Percentiles rank a stretch among this genome's conserved stretches.
These are phyloP conservation scores for Scaptomyza flava DNA, from an alignment of 2,888 invertebrate genomes.

Conservation along the genomic window DNA sequence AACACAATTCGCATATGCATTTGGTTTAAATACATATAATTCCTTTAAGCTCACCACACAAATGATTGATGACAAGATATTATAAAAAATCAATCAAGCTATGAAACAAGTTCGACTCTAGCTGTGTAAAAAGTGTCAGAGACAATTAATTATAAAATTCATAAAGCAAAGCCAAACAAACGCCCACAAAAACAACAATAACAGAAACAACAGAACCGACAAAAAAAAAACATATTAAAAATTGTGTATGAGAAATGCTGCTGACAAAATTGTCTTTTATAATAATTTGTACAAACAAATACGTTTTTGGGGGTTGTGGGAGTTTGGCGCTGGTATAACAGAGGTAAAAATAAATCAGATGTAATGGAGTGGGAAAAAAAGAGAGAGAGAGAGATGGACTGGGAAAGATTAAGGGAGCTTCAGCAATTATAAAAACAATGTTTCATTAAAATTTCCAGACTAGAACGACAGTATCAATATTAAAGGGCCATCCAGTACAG, in stretches of 20 bases:
- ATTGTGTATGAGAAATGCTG: conserved; percentile 59
- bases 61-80: conserved; percentile 58
- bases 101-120: conserved; percentile 29
- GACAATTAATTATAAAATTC: conserved; percentile 69
- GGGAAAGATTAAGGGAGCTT: neutral
- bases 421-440: conserved; percentile 64
- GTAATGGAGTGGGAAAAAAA: conserved; percentile 9
- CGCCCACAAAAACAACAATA: conserved; percentile 38
- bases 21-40: conserved; percentile 3
- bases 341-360: conserved; percentile 54
- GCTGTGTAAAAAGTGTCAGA: conserved; percentile 60
- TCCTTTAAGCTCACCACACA: conserved; percentile 10
- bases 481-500: neutral
- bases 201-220: conserved; percentile 41
- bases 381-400: conserved; percentile 2
- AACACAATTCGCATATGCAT: conserved; percentile 9
- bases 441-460: conserved; percentile 61
- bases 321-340: conserved; percentile 3
- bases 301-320: conserved; percentile 1
- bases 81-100: conserved; percentile 66
- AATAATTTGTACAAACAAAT: conserved; percentile 71
- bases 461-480: conserved; percentile 21
- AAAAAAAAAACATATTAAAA: neutral
- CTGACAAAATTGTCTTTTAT: conserved; percentile 68
- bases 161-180: conserved; percentile 50